Evolutionary conservation across 2,888 invertebrate species (phyloP).

Genomic region (Hirtodrosophila duncani): DNA sequence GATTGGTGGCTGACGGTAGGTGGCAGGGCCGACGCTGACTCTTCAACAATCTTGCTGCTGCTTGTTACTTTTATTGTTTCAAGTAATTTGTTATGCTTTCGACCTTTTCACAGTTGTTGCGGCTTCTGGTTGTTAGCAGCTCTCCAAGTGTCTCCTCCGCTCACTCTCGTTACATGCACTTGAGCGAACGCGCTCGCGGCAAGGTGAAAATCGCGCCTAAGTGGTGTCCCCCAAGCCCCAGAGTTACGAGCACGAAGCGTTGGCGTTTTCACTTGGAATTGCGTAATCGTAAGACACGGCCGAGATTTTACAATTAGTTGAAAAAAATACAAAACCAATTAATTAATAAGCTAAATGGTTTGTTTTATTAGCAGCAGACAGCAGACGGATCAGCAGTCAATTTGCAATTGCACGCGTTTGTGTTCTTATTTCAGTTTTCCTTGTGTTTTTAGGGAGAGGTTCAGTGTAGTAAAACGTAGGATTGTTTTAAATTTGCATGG

Average conservation of each 20-base stretch:
- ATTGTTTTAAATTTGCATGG: slow-evolving; percentile 41
- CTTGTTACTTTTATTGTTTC: too few relatives aligned
- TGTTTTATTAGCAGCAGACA: slow-evolving; percentile 28
- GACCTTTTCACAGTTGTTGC: slow-evolving; percentile 6
- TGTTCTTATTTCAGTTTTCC: slow-evolving; percentile 5
- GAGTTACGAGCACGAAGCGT: slow-evolving; percentile 12
- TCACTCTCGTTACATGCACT: slow-evolving; percentile 25
- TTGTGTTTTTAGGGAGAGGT: background rate
- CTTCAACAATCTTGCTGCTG: too few relatives aligned
- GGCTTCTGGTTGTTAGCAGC: background rate
- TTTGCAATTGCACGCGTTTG: slow-evolving; percentile 27
- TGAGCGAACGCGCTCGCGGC: slow-evolving; percentile 1
- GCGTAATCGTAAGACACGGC: too few relatives aligned
- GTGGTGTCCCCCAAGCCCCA: too few relatives aligned
- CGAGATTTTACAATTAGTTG: slow-evolving; percentile 28
- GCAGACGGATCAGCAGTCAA: background rate
- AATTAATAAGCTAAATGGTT: too few relatives aligned
- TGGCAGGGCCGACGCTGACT: too few relatives aligned
- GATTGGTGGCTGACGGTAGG: too few relatives aligned
- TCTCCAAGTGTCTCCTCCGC: slow-evolving; percentile 3
- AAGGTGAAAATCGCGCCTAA: background rate
- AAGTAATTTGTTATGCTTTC: slow-evolving; percentile 4
- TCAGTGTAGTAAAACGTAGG: slow-evolving; percentile 14
- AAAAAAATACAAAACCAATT: slow-evolving; percentile 32
- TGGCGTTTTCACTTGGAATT: too few relatives aligned